These are phyloP conservation scores for Achlya flavicornis DNA, from an alignment of 2,888 invertebrate genomes.

Conservation along the genomic window DNA sequence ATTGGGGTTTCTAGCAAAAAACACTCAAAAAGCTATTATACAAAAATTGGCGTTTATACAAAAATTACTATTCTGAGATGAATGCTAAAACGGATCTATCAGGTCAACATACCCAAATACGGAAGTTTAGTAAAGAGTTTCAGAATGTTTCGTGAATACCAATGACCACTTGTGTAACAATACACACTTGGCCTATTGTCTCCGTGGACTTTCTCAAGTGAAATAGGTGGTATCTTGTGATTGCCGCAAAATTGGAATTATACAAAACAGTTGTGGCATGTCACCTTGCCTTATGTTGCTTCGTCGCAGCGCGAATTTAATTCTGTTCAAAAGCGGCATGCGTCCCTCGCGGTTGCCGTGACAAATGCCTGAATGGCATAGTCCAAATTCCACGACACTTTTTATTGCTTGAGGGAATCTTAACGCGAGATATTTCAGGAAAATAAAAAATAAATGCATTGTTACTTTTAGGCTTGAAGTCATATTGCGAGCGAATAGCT, in stretches of 20 bases:
- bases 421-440: conserved; percentile 19
- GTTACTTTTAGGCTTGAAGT: not conserved
- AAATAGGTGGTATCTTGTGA: conserved; percentile 53
- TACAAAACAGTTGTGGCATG: conserved; percentile 48
- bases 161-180: conserved; percentile 63
- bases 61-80: not conserved
- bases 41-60: too few species aligned
- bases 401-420: conserved; percentile 17
- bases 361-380: conserved; percentile 54
- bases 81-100: conserved; percentile 14
- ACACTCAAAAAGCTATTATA: too few species aligned
- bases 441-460: conserved; percentile 18
- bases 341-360: conserved; percentile 44
- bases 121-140: conserved; percentile 27
- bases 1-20: too few species aligned
- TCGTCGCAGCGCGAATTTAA: conserved; percentile 45
- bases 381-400: conserved; percentile 45
- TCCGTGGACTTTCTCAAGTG: conserved; percentile 67
- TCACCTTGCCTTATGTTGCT: conserved; percentile 41
- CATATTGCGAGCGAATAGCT: not conserved
- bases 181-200: conserved; percentile 61
- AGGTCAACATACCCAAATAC: conserved; percentile 11
- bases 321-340: conserved; percentile 36
- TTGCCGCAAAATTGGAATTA: conserved; percentile 67
- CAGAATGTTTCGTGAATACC: conserved; percentile 51